Evolutionary conservation across 2,113 vertebrate genomes (phyloP), one percentile per base, ranked within the genome.

Genomic region (Paedocypris sp.): DNA sequence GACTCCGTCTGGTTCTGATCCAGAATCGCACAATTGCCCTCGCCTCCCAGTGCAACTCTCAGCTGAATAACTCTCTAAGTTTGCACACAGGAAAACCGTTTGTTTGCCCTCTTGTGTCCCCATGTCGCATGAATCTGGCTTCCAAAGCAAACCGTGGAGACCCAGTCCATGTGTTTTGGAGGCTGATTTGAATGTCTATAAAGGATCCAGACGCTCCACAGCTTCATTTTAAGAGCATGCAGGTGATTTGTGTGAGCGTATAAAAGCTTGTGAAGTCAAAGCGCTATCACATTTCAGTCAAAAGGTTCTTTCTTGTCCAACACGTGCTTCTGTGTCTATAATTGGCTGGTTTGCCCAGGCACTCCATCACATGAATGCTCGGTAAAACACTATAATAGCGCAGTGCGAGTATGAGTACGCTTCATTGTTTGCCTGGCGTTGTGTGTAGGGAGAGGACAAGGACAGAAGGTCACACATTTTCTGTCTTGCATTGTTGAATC

Each of bases 361-460:
- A 57, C 38, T 57, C 53, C 25, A 29, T 56, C 52, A 42, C 22
- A 41, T 31, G 23, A 42, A 31, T 6, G 36, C 25, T 56, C 16
- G 5, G 25, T 38, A 41, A 38, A 39, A 19, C 22, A 20, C 15
- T 4, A 9, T 49, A 18, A 20, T n/a, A 52, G 31, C 23, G 19
- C 12, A 1, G 1, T 43, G 29, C 12, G 31, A 41, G 22, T 56
- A 29, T 28, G 23, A 22, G 29, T 25, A 58, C 22, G 32, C 38
- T 58, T 58, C 22, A 43, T 58, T 58, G 53, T 58, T 26, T 57
- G 25, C 53, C 10, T n/a, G n/a, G 25, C 13, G 19, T 43, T 19
- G 4, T 13, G 53, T 42, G 25, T 43, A 26, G 53, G 38, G 15
- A 41, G 39, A 57, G 38, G 18, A 29, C 53, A 43, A 43, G 26